Evolutionary conservation across 92 coral and sea anemone species (phyloP), one percentile per base, ranked within the genome.

Genomic region (Desmophyllum pertusum): DNA sequence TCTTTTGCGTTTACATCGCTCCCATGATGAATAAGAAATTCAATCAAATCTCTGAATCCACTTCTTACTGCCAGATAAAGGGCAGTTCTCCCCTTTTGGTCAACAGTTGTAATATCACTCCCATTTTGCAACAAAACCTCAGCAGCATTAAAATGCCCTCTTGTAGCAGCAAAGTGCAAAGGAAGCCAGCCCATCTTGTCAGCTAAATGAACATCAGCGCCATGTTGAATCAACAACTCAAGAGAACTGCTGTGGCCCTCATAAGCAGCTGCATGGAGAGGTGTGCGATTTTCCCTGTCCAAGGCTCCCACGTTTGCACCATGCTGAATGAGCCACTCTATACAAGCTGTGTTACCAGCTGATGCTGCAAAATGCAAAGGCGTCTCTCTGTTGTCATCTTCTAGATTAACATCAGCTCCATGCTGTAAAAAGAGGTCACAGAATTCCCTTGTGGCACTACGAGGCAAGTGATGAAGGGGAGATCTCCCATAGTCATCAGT

Each of bases 1-100:
- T 89, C 93, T 78, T 27, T 81, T 10, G 87, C 77, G 17, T 69
- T 89, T 9, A 90, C 87, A 82, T 92, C 93, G 46, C 85, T 68
- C 0, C 86, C 88, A 43, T 85, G 80, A 17, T 15, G 64, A 53
- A 75, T 75, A 7, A 75, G 41, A 46, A 23, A 75, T 31, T 75
- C 39, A 51, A 53, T 64, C 5, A 5, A 3, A 10, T 29, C 36
- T 18, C 27, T 4, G n/a, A 5, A 27, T 11, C 79, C 79, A 45
- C 37, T 25, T 27, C n/a, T 70, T 38, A 23, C 50, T 70, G 75
- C 75, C 13, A 75, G 38, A 46, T 46, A 21, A 30, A 75, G 80
- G 17, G 83, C 76, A 27, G 83, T 85, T 79, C 79, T 76, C 0
- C 73, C 80, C 30, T 85, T 80, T 39, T 62, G 62, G 69, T 85